These are phyloP conservation scores for Orchesellides sinensis DNA, from an alignment of 2,888 invertebrate genomes.

Conservation along the genomic window DNA sequence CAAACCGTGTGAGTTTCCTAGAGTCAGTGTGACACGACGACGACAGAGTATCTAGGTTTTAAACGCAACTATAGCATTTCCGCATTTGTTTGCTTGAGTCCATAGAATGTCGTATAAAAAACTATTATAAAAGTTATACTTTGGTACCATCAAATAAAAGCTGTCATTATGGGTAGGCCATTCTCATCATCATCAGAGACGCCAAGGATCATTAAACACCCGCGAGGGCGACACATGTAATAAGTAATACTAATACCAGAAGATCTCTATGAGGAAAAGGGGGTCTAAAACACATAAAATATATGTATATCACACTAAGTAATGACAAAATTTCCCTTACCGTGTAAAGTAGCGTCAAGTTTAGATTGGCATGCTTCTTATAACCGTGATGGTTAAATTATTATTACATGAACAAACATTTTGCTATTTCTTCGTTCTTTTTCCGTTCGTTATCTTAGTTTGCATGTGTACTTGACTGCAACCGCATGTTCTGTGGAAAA, in stretches of 20 bases:
- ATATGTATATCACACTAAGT: neutral
- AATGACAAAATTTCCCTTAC: constrained; percentile 13
- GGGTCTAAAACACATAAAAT: neutral
- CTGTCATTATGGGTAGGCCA: constrained; percentile 54
- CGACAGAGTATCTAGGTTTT: too few species aligned
- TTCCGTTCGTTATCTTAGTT: neutral
- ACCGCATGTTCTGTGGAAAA: constrained; percentile 12
- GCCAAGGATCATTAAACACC: constrained; percentile 72
- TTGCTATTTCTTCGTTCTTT: neutral
- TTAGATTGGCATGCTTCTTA: constrained; percentile 52
- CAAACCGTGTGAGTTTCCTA: constrained; percentile 46
- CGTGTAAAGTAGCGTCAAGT: constrained; percentile 16
- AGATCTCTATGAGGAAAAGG: constrained; percentile 24
- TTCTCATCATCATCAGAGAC: constrained; percentile 63
- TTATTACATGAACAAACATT: constrained; percentile 46
- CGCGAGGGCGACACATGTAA: constrained; percentile 60
- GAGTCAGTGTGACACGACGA: too few species aligned
- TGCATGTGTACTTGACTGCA: neutral
- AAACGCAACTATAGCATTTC: too few species aligned
- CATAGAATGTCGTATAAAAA: neutral
- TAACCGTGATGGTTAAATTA: constrained; percentile 47
- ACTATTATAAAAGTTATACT: constrained; percentile 4
- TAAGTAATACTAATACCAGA: constrained; percentile 24
- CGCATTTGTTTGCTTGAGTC: neutral
- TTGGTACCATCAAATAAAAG: constrained; percentile 6